These are phyloP conservation scores for Monomorium pharaonis DNA, from an alignment of 1,140 invertebrate species.

Conservation along the genomic window DNA sequence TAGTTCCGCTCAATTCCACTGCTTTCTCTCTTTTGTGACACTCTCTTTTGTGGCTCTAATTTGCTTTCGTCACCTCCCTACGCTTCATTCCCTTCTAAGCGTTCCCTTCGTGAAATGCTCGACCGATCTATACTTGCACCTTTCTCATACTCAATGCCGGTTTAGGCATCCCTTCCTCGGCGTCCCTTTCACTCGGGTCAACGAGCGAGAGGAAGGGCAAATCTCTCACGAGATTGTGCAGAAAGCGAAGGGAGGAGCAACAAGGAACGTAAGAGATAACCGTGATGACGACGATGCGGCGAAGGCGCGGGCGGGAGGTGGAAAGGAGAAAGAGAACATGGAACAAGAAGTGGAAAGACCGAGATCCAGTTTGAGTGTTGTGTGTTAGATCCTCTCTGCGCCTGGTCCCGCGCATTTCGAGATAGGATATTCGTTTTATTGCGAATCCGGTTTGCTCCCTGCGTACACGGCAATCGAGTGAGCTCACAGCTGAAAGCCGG, in stretches of 20 bases:
- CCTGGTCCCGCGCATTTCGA: conserved; percentile 67
- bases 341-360: conserved; percentile 67
- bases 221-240: conserved; percentile 55
- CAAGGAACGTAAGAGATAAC: not conserved
- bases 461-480: conserved; percentile 52
- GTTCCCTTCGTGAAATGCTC: conserved; percentile 33
- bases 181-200: conserved; percentile 76
- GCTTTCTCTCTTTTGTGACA: not conserved
- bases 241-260: conserved; percentile 19
- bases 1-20: not conserved
- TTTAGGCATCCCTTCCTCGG: conserved; percentile 73
- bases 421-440: conserved; percentile 77
- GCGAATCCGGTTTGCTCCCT: conserved; percentile 82
- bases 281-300: not conserved
- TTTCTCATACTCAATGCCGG: conserved; percentile 75
- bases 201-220: conserved; percentile 20
- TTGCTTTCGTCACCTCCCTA: not conserved
- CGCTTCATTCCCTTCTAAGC: conserved; percentile 41
- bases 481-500: conserved; percentile 10
- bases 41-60: not conserved
- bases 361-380: conserved; percentile 73
- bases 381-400: conserved; percentile 72
- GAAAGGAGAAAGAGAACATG: conserved; percentile 69
- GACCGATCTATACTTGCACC: conserved; percentile 73
- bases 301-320: not conserved